phyloP scores from a whole-genome alignment of 2,888 invertebrate species.

The Drepana falcataria region DNA sequence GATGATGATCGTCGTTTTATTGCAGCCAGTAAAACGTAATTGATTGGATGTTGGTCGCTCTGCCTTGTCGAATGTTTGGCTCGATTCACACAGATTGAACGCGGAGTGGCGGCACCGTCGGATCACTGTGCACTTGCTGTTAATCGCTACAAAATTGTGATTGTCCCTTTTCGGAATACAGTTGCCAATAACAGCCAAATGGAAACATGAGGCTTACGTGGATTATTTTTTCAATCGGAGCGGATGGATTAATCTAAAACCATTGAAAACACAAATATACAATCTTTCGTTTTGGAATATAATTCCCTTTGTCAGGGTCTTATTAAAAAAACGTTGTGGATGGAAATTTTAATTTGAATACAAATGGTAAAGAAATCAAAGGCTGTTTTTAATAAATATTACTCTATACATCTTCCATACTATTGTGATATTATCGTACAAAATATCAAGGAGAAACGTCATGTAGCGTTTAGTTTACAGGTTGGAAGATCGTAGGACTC shows the following conservation, averaged over 20 bases:
- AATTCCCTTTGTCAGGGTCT: background rate
- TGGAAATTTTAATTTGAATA: background rate
- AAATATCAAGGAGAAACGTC: background rate
- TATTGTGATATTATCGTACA: too few relatives aligned
- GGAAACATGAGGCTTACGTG: conserved; percentile 9
- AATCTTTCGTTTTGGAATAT: background rate
- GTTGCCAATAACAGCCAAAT: conserved; percentile 29
- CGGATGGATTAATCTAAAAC: background rate
- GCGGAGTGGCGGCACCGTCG: conserved; percentile 36
- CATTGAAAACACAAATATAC: background rate
- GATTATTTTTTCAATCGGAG: background rate
- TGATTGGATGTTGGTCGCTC: conserved; percentile 7
- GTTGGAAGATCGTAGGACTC: background rate
- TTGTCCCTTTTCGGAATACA: conserved; percentile 39
- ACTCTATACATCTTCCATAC: too few relatives aligned
- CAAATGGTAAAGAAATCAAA: too few relatives aligned
- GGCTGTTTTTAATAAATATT: too few relatives aligned
- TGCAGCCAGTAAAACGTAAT: conserved; percentile 6
- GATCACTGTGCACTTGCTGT: conserved; percentile 39
- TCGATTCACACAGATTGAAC: conserved; percentile 50
- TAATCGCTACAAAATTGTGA: conserved; percentile 47
- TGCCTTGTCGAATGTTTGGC: conserved; percentile 26
- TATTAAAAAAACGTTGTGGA: background rate
- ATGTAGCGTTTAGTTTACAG: background rate
- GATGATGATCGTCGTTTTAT: background rate